Percentiles rank a stretch among this genome's conserved stretches.
Evolutionary conservation across 1,140 invertebrate genomes (phyloP).

Genomic region (Drosophila parvula): DNA sequence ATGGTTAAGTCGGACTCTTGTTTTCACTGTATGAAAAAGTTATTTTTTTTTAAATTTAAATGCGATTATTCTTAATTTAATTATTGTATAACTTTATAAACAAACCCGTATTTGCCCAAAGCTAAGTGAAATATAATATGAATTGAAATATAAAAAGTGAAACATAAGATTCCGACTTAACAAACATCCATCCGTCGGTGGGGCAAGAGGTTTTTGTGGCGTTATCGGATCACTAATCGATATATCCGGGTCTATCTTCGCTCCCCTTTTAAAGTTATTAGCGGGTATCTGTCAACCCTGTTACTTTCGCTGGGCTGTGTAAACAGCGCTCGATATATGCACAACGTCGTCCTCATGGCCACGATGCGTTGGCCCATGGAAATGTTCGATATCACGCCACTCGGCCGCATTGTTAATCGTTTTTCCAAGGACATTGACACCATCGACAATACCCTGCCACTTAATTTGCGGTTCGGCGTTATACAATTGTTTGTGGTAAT

Average conservation of each 20-base stretch:
- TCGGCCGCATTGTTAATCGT: constrained; percentile 90
- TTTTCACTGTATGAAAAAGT: neutral
- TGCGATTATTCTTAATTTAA: too few species aligned
- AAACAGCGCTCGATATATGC: constrained; percentile 84
- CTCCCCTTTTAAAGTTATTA: constrained; percentile 66
- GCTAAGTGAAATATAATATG: too few species aligned
- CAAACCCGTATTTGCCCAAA: too few species aligned
- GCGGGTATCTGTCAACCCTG: constrained; percentile 72
- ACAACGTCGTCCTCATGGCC: constrained; percentile 86
- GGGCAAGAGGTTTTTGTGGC: constrained; percentile 12
- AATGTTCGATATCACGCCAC: constrained; percentile 91
- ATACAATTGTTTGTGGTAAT: constrained; percentile 82
- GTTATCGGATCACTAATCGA: constrained; percentile 27
- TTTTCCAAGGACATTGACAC: constrained; percentile 91
- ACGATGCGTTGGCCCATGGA: constrained; percentile 88
- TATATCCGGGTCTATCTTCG: constrained; percentile 13
- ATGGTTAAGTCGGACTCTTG: neutral
- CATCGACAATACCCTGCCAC: constrained; percentile 86
- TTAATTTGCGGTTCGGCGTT: constrained; percentile 80
- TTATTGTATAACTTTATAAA: too few species aligned
- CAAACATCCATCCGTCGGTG: constrained; percentile 4
- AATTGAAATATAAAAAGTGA: neutral
- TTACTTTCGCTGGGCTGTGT: constrained; percentile 83
- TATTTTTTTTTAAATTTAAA: too few species aligned
- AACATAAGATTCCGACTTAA: neutral